Evolutionary conservation across 2,888 invertebrate species (phyloP), one percentile per base, ranked within the genome.

Genomic region (Corbicula japonica): DNA sequence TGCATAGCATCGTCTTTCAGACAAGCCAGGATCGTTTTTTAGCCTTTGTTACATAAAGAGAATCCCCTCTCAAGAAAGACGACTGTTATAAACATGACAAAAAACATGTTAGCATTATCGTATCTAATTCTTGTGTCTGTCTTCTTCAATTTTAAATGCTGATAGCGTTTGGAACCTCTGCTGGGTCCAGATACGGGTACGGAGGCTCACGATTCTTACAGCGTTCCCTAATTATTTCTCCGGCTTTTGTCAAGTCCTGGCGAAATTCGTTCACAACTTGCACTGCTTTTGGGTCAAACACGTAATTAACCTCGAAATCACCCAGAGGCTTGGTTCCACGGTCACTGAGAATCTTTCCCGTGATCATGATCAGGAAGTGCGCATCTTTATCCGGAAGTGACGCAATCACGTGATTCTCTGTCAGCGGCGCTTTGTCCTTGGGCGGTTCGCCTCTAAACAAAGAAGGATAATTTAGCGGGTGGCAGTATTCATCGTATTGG

Each of bases 161-260:
- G 75, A 94, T 93, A 30, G 92, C 90, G 85, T 94, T 94, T 0
- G 94, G 93, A 2, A 94, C 88, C 52, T 87, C 86, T 28, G 89
- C 88, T 2, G 94, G 94, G 81, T 93, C 92, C 58, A 94, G 91
- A 76, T 90, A 92, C 2, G 87, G 86, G 69, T 91, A 91, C 75
- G 88, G 85, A 26, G 88, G 83, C 8, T 87, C 81, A 38, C 91
- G 58, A n/a, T 73, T 65, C 62, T 88, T 80, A 71, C 93, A 93
- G 48, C 91, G 74, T 38, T 87, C 71, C 34, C 89, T 86, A 54
- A 93, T 92, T 18, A 86, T 88, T 18, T 84, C 70, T 35, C 91
- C 90, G 21, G 92, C 81, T 23, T 78, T 80, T n/a, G 83, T 80
- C 62, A 93, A 58, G 41, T 93, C 92, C 63, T 89, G 87, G 30